A percentile compares a stretch with the other conserved stretches of the same genome.
Conservation (phyloP, 2,113 vertebrate species). For the Rhinichthys klamathensis region DNA sequence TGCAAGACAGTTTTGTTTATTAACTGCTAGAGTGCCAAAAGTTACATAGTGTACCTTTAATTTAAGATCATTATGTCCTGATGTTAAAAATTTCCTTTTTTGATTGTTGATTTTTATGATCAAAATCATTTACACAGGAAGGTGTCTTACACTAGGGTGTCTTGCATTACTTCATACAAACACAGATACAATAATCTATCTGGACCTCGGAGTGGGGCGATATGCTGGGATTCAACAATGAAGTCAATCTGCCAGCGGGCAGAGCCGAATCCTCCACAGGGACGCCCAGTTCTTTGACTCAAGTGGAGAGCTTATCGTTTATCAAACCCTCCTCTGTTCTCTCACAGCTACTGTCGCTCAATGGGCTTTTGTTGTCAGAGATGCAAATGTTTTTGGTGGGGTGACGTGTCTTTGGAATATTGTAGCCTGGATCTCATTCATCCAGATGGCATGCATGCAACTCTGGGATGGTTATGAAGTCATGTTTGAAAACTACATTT, state of each 20-base stretch:
- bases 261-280: constrained; percentile 40
- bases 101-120: background rate
- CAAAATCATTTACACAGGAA: background rate
- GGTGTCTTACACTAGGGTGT: background rate
- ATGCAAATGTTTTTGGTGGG: constrained; percentile 71
- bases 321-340: constrained; percentile 65
- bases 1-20: too few species aligned
- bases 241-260: constrained; percentile 17
- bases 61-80: background rate
- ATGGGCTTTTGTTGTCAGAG: constrained; percentile 69
- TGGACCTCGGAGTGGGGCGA: background rate
- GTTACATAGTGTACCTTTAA: background rate
- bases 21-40: too few species aligned
- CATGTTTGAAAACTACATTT: constrained; percentile 16
- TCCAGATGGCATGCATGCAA: constrained; percentile 43
- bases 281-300: constrained; percentile 58
- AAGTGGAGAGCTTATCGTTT: constrained; percentile 49
- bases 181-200: background rate
- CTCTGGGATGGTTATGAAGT: background rate
- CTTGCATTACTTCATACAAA: background rate
- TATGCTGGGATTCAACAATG: constrained; percentile 27
- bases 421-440: constrained; percentile 64
- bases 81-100: background rate
- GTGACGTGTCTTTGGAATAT: constrained; percentile 66
- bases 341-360: constrained; percentile 64